Conservation (phyloP, 1,140 invertebrate genomes). For the Onthophagus taurus region DNA sequence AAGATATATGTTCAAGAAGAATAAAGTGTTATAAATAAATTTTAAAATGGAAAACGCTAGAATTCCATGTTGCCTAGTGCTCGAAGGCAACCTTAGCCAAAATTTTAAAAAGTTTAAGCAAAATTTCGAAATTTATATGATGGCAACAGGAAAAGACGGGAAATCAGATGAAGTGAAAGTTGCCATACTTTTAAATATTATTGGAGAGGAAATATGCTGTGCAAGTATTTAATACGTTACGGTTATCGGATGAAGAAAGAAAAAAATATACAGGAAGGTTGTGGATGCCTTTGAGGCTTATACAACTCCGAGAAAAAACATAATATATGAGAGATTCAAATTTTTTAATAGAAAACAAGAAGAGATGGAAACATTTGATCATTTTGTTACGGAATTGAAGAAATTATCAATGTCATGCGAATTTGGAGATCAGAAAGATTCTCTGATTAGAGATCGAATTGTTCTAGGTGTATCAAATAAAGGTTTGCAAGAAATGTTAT, state of each 20-base stretch:
- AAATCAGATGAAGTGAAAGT: slow-evolving; percentile 13
- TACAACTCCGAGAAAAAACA: slow-evolving; percentile 21
- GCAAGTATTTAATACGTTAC: slow-evolving; percentile 20
- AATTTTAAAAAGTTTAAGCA: no score
- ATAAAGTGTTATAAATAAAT: no score
- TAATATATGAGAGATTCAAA: slow-evolving; percentile 18
- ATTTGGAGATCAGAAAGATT: slow-evolving; percentile 23
- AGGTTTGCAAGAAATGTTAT: no score
- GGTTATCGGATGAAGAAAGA: slow-evolving; percentile 12
- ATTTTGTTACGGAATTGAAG: slow-evolving; percentile 24
- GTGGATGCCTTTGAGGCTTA: slow-evolving; percentile 22
- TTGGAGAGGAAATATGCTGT: slow-evolving; percentile 18
- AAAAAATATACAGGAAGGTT: slow-evolving; percentile 17
- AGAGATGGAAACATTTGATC: slow-evolving; percentile 26
- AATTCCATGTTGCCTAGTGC: no score
- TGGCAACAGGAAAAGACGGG: slow-evolving; percentile 13
- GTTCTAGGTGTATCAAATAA: no score
- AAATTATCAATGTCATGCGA: slow-evolving; percentile 24
- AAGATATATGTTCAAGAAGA: no score
- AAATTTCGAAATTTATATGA: slow-evolving; percentile 18
- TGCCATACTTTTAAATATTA: slow-evolving; percentile 18
- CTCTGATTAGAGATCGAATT: no score
- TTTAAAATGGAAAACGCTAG: no score
- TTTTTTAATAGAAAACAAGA: slow-evolving; percentile 26
- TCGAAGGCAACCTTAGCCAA: no score